Percentiles rank a stretch among this genome's conserved stretches.
These are phyloP conservation scores for Labrus mixtus DNA, from an alignment of 2,113 vertebrate species.

Conservation along the genomic window DNA sequence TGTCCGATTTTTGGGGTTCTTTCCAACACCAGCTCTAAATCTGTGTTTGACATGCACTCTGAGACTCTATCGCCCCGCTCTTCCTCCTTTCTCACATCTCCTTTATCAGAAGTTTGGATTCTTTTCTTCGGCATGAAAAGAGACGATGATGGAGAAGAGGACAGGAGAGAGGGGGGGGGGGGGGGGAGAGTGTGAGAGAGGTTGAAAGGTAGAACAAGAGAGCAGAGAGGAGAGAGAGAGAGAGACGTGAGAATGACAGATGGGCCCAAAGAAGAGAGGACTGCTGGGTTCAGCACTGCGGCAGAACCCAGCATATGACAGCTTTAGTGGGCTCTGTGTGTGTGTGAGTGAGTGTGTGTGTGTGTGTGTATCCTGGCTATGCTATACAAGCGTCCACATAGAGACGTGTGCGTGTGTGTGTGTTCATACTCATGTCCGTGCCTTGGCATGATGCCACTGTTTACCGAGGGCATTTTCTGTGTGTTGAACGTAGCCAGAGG, in stretches of 20 bases:
- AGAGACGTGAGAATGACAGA: constrained; percentile 66
- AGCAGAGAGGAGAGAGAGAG: constrained; percentile 24
- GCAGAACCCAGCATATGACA: constrained; percentile 75
- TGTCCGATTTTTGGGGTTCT: constrained; percentile 40
- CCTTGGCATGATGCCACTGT: constrained; percentile 68
- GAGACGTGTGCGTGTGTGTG: constrained; percentile 13
- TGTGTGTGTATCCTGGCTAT: constrained; percentile 15
- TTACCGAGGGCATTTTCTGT: constrained; percentile 61
- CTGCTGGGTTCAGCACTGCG: constrained; percentile 74
- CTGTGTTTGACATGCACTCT: constrained; percentile 57
- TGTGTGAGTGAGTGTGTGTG: constrained; percentile 9
- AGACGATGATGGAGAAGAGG: not conserved
- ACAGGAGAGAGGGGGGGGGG: not conserved
- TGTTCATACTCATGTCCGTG: constrained; percentile 25
- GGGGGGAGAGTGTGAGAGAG: constrained; percentile 13
- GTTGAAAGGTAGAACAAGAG: constrained; percentile 51
- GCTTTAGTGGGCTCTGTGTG: constrained; percentile 51
- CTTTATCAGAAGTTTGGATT: constrained; percentile 46
- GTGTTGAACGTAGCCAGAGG: constrained; percentile 61
- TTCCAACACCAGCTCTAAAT: constrained; percentile 44
- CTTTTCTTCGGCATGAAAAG: constrained; percentile 2
- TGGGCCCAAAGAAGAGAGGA: constrained; percentile 68
- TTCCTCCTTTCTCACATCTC: constrained; percentile 4
- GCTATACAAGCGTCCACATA: not conserved
- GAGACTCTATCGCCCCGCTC: constrained; percentile 30